Conservation (phyloP, 2,113 vertebrate species). For the Campylorhamphus procurvoides region DNA sequence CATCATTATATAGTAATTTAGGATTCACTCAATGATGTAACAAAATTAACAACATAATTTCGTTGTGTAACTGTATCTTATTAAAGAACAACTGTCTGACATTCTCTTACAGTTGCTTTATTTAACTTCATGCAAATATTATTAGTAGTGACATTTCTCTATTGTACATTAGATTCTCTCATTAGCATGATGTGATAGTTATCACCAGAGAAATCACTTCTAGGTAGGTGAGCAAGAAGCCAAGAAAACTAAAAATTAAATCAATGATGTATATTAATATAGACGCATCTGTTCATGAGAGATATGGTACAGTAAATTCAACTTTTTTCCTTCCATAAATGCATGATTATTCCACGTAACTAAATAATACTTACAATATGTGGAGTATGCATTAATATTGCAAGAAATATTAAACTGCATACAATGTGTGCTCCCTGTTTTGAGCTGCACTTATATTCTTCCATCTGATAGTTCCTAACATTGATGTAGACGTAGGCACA, state of each 20-base stretch:
- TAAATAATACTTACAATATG: constrained; percentile 27
- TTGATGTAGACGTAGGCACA: constrained; percentile 1
- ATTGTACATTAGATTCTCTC: constrained; percentile 81
- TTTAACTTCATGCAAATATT: constrained; percentile 84
- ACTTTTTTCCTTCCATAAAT: constrained; percentile 64
- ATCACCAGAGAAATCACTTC: constrained; percentile 82
- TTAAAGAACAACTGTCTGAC: constrained; percentile 83
- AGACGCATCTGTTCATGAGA: constrained; percentile 67
- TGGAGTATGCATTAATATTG: constrained; percentile 5
- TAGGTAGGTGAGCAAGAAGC: constrained; percentile 77
- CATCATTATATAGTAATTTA: constrained; percentile 81
- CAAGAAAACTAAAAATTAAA: constrained; percentile 80
- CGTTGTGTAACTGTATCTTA: constrained; percentile 82
- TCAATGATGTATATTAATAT: constrained; percentile 75
- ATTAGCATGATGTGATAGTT: constrained; percentile 82
- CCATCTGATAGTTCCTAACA: constrained; percentile 27
- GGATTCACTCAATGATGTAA: constrained; percentile 82
- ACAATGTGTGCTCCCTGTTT: background rate
- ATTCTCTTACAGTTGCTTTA: constrained; percentile 81
- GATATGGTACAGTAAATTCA: constrained; percentile 69
- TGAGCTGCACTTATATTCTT: constrained; percentile 17
- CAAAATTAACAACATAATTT: constrained; percentile 83
- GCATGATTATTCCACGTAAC: constrained; percentile 52
- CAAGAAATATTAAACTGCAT: constrained; percentile 20
- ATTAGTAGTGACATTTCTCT: constrained; percentile 85